Evolutionary conservation across 2,888 invertebrate species (phyloP).

Genomic region (Hypolimnas misippus): DNA sequence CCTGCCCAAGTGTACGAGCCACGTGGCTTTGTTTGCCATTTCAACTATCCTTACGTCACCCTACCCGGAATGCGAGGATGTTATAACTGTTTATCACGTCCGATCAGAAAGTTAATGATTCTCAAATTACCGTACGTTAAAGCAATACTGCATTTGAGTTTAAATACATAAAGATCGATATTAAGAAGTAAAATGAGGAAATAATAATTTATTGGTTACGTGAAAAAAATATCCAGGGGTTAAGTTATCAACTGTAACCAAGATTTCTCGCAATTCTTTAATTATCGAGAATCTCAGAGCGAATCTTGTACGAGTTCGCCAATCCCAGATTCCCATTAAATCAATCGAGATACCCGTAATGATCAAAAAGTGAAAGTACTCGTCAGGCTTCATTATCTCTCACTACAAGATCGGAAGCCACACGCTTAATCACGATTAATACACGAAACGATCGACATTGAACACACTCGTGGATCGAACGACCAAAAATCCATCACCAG

Average conservation of each 20-base stretch:
- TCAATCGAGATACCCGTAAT: constrained; percentile 56
- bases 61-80: constrained; percentile 66
- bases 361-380: constrained; percentile 75
- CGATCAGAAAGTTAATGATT: constrained; percentile 1
- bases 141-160: too few species aligned
- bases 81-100: constrained; percentile 11
- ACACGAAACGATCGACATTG: constrained; percentile 51
- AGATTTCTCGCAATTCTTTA: constrained; percentile 40
- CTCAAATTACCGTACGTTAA: neutral
- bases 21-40: constrained; percentile 61
- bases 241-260: neutral
- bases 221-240: neutral
- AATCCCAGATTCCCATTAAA: constrained; percentile 48
- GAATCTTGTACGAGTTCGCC: constrained; percentile 50
- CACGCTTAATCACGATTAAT: constrained; percentile 69
- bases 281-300: constrained; percentile 43
- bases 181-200: neutral
- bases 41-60: constrained; percentile 65
- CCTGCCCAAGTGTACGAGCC: constrained; percentile 42
- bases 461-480: constrained; percentile 12
- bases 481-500: constrained; percentile 29
- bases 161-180: neutral
- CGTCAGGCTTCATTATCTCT: constrained; percentile 67
- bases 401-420: constrained; percentile 66
- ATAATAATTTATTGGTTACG: neutral